Evolutionary conservation across 2,888 invertebrate species (phyloP).

Genomic region (Blomia tropicalis): DNA sequence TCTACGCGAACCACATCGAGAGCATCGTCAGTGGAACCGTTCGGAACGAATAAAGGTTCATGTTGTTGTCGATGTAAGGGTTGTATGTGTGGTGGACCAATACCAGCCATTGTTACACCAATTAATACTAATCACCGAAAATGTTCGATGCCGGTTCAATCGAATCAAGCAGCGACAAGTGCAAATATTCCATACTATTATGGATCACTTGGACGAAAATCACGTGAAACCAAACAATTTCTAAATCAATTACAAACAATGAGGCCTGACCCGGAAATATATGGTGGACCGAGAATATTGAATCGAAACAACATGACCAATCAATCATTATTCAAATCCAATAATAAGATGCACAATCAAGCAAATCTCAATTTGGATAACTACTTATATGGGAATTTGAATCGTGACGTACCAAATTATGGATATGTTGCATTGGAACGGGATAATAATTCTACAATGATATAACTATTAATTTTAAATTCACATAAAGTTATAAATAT

Average conservation of each 20-base stretch:
- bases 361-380: not conserved
- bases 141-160: not conserved
- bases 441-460: not conserved
- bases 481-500: not conserved
- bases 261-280: not conserved
- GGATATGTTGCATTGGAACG: not conserved
- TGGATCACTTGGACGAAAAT: conserved; percentile 12
- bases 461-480: not conserved
- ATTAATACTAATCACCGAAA: not conserved
- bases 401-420: not conserved
- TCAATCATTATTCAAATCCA: not conserved
- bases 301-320: not conserved
- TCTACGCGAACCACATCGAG: not conserved
- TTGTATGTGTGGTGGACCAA: conserved; percentile 2
- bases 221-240: not conserved
- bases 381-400: not conserved
- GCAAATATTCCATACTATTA: conserved; percentile 5
- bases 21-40: conserved; percentile 6
- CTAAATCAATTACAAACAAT: conserved; percentile 4
- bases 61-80: conserved; percentile 16
- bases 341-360: not conserved
- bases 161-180: not conserved
- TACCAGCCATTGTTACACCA: not conserved
- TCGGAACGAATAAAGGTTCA: not conserved
- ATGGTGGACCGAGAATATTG: not conserved